phyloP scores from a whole-genome alignment of 1,140 invertebrate species.

The Steinernema feltiae region DNA sequence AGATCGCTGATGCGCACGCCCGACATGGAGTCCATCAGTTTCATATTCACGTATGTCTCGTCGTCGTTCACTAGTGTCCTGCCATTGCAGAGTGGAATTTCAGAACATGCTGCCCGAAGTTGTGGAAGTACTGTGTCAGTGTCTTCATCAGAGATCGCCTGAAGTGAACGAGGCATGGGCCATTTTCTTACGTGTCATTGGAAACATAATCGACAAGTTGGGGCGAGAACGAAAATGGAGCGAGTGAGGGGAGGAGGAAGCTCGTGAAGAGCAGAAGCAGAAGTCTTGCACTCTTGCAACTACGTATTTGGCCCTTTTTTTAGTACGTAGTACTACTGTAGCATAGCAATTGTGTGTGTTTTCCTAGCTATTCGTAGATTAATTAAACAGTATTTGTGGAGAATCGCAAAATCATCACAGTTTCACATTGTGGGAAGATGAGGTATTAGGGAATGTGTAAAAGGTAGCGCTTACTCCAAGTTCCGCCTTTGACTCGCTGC shows the following conservation, averaged over 20 bases:
- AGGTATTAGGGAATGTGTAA: not conserved
- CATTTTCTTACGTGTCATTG: conserved; percentile 32
- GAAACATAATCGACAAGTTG: conserved; percentile 27
- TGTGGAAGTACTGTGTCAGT: conserved; percentile 25
- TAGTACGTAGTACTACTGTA: not conserved
- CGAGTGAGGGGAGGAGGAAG: not conserved
- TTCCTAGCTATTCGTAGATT: not conserved
- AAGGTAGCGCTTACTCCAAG: not conserved
- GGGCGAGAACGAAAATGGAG: not conserved
- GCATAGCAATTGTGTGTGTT: not conserved
- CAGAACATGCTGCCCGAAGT: conserved; percentile 40
- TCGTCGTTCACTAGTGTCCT: not conserved
- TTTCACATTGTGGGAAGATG: not conserved
- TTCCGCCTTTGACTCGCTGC: conserved; percentile 4
- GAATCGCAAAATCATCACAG: not conserved
- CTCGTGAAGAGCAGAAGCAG: not conserved
- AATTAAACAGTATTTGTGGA: not conserved
- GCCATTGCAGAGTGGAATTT: conserved; percentile 18
- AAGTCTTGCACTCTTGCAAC: not conserved
- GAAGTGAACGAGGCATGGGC: conserved; percentile 26
- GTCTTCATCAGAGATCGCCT: not conserved
- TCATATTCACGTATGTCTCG: conserved; percentile 41
- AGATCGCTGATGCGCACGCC: conserved; percentile 45
- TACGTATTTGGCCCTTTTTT: not conserved
- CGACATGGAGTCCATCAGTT: conserved; percentile 42